Conservation (phyloP, 2,797 vertebrate genomes). For the Columba guinea region DNA sequence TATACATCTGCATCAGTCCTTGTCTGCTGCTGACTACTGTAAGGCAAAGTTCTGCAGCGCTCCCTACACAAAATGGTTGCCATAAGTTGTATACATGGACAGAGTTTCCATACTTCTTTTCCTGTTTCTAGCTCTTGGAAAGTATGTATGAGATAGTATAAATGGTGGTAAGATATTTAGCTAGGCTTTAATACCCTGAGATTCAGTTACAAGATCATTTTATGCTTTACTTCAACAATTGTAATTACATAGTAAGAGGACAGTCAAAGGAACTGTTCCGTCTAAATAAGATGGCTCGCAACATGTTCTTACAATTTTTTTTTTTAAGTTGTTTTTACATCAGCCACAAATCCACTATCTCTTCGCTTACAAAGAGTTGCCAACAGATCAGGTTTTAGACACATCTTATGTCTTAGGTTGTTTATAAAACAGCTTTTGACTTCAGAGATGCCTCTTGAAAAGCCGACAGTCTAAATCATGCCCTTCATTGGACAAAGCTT, state of each 20-base stretch:
- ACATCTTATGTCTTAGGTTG: rapidly evolving
- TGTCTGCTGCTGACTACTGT: neutral
- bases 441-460: neutral
- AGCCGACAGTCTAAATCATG: neutral
- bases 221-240: neutral
- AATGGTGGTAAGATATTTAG: neutral
- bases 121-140: neutral
- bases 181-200: neutral
- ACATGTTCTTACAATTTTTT: neutral
- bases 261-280: neutral
- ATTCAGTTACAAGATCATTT: neutral
- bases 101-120: rapidly evolving
- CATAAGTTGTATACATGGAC: rapidly evolving
- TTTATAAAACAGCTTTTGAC: neutral
- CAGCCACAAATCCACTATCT: neutral
- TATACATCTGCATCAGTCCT: conserved; percentile 6
- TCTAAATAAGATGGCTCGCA: neutral
- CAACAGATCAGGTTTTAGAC: neutral
- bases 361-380: neutral
- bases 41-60: neutral
- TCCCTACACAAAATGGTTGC: neutral
- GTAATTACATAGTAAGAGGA: neutral
- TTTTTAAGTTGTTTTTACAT: neutral
- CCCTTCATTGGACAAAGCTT: neutral
- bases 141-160: neutral